A percentile compares a stretch with the other conserved stretches of the same genome.
Conservation (phyloP, 2,113 vertebrate genomes). For the Taurulus bubalis region DNA sequence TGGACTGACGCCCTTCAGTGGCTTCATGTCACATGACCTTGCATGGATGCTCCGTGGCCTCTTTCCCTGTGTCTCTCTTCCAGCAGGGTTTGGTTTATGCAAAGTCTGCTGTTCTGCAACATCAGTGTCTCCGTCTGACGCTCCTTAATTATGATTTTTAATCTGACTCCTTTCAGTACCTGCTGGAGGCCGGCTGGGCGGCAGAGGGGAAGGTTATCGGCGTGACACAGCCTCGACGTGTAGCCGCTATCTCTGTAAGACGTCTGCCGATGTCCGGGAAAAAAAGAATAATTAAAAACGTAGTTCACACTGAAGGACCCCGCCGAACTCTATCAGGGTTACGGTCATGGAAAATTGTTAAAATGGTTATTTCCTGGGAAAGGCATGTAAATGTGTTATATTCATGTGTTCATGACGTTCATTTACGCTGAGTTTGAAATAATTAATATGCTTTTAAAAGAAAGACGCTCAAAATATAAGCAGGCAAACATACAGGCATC, state of each 20-base stretch:
- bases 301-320: conserved; percentile 16
- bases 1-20: conserved; percentile 24
- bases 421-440: too few relatives aligned
- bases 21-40: conserved; percentile 54
- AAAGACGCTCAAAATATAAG: too few relatives aligned
- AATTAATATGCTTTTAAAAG: too few relatives aligned
- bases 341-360: too few relatives aligned
- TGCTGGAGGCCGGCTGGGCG: conserved; percentile 97
- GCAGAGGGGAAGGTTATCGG: conserved; percentile 95
- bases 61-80: conserved; percentile 3
- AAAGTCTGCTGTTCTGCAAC: conserved; percentile 42
- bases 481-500: too few relatives aligned
- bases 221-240: conserved; percentile 95
- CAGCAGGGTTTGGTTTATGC: conserved; percentile 55
- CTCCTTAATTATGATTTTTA: conserved; percentile 13
- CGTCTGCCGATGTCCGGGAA: conserved; percentile 27
- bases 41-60: conserved; percentile 47
- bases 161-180: conserved; percentile 84
- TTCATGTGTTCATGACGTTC: too few relatives aligned
- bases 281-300: neutral
- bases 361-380: too few relatives aligned
- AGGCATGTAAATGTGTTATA: too few relatives aligned
- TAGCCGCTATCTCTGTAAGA: conserved; percentile 96
- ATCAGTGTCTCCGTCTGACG: conserved; percentile 11
- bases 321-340: too few relatives aligned